Conservation (phyloP, 2,797 vertebrate species). For the Scyliorhinus canicula region DNA sequence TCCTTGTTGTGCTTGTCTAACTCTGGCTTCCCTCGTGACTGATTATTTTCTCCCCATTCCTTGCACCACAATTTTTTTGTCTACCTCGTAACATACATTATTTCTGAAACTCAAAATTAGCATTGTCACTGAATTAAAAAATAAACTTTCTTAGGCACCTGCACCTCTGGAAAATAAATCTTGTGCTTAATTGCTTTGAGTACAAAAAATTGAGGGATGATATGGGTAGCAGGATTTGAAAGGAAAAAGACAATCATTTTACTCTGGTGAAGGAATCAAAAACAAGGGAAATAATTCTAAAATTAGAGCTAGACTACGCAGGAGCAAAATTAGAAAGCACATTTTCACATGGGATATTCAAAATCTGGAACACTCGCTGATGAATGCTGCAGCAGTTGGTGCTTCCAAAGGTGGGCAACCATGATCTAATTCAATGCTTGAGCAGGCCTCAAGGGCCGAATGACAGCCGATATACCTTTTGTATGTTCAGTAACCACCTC, state of each 20-base stretch:
- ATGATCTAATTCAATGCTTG: neutral
- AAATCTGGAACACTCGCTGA: neutral
- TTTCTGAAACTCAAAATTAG: neutral
- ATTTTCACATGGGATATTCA: neutral
- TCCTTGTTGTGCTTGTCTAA: neutral
- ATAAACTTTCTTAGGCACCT: neutral
- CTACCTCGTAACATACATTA: neutral
- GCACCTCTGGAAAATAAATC: neutral
- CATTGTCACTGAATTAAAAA: neutral
- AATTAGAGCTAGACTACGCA: neutral
- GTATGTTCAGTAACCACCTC: neutral
- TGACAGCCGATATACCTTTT: neutral
- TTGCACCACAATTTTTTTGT: neutral
- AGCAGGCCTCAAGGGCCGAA: neutral
- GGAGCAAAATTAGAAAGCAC: neutral
- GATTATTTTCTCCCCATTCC: neutral
- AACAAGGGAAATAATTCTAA: neutral
- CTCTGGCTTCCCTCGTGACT: neutral
- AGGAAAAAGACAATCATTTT: neutral
- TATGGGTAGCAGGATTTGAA: neutral
- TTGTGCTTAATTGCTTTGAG: neutral
- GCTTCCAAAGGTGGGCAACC: neutral
- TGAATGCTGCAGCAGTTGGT: neutral
- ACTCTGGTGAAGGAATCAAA: neutral
- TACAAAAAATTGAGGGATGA: neutral